Percentiles rank a stretch among this genome's conserved stretches.
These are phyloP conservation scores for Apogon talboti DNA, from an alignment of 2,797 vertebrate species.

Conservation along the genomic window DNA sequence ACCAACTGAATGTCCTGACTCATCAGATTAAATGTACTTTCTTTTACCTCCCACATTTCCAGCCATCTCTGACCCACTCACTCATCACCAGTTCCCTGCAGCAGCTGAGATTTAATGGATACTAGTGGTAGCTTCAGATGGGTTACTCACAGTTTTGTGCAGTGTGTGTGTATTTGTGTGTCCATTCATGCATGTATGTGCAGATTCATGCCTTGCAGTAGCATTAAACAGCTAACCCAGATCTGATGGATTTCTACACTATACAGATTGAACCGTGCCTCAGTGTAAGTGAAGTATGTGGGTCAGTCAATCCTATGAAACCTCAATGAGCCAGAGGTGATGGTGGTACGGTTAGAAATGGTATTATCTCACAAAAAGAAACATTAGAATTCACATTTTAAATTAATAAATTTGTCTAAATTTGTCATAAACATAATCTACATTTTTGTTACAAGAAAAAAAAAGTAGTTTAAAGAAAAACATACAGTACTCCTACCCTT, in stretches of 20 bases:
- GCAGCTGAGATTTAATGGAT: conserved; percentile 47
- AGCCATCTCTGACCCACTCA: conserved; percentile 42
- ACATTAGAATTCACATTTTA: background rate
- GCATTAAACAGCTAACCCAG: conserved; percentile 41
- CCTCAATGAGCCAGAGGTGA: conserved; percentile 22
- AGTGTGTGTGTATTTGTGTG: conserved; percentile 7
- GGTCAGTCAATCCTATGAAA: conserved; percentile 53
- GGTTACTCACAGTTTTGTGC: conserved; percentile 17
- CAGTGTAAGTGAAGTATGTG: conserved; percentile 47
- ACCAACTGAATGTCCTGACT: conserved; percentile 18
- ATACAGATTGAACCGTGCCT: conserved; percentile 7
- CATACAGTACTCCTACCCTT: background rate
- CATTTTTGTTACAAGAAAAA: background rate
- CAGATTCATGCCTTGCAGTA: conserved; percentile 32
- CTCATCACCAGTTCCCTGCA: conserved; percentile 20
- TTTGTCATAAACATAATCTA: background rate
- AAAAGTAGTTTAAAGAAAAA: background rate
- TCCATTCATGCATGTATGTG: conserved; percentile 32
- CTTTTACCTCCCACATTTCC: conserved; percentile 19
- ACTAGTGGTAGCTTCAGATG: conserved; percentile 14
- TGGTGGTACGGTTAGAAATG: background rate
- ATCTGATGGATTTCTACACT: conserved; percentile 36
- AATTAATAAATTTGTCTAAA: background rate
- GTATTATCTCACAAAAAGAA: background rate
- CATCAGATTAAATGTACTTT: conserved; percentile 21